Evolutionary conservation across 2,113 vertebrate genomes (phyloP), one percentile per base, ranked within the genome.

Genomic region (Oceanites oceanicus): DNA sequence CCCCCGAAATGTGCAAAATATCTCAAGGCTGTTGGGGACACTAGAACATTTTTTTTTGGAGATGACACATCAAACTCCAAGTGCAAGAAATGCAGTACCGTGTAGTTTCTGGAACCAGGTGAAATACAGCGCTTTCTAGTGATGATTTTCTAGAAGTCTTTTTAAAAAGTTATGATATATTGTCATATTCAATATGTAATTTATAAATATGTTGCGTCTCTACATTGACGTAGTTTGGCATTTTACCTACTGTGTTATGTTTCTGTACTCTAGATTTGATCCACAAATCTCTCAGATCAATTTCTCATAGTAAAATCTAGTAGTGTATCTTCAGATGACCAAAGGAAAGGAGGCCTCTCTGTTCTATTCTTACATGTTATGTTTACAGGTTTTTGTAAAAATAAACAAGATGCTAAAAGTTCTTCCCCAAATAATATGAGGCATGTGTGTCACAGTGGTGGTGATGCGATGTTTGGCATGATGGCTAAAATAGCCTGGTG

Each of bases 1-100:
- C n/a, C n/a, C n/a, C n/a, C n/a, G n/a, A 68, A 56, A 84, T 38
- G 26, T 92, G 76, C 61, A 81, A 78, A 87, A 71, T 86, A 59
- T 26, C 21, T 94, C 40, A 44, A 55, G 34, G 65, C 42, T 80
- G 11, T n/a, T 86, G 80, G 71, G 87, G 62, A 62, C 32, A 52
- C 16, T 67, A 29, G 27, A 86, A 42, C 32, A 3, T 58, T 12
- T 7, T 42, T 75, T 77, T 89, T 81, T 88, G 7, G 62, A 55
- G 67, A 73, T 75, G 67, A 86, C n/a, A 50, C 27, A n/a, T 44
- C 26, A 52, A 13, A 49, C 68, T 91, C 47, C 21, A 63, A 44
- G 74, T 53, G 56, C 38, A 87, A 77, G 91, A 89, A 91, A 66
- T 47, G 65, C 40, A 63, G 17, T 52, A 42, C 38, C 32, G 19